Conservation (phyloP, 2,113 vertebrate genomes). For the Apteryx mantelli region DNA sequence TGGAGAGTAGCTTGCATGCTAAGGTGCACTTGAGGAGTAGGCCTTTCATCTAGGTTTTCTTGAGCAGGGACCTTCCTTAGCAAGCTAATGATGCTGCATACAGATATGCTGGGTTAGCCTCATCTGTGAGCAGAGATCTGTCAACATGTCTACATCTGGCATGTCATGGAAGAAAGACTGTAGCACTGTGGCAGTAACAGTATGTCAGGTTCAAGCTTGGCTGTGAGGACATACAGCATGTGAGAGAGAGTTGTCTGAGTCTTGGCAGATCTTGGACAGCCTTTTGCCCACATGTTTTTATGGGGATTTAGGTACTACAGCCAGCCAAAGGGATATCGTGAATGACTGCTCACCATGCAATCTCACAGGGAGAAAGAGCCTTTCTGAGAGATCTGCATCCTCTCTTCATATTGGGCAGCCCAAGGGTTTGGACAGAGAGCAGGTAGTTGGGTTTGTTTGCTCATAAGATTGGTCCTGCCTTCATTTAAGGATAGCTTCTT, state of each 20-base stretch:
- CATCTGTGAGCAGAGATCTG: neutral
- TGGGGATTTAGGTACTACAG: neutral
- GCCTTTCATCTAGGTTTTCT: neutral
- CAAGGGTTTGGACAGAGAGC: neutral
- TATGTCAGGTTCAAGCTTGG: neutral
- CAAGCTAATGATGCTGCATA: neutral
- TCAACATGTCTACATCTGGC: neutral
- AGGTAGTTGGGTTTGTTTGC: neutral
- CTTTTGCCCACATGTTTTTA: neutral
- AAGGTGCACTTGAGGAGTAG: neutral
- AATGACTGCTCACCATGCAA: neutral
- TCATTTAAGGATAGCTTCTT: neutral
- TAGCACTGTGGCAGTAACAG: neutral
- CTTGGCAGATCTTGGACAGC: neutral
- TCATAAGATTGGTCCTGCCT: neutral
- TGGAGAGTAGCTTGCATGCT: neutral
- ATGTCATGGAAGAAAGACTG: neutral
- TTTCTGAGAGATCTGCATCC: neutral
- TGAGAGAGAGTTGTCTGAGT: neutral
- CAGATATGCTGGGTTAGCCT: neutral
- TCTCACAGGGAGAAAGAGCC: neutral
- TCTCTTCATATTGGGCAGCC: neutral
- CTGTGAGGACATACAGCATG: neutral
- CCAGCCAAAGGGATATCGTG: neutral
- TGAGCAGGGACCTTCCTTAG: neutral